Evolutionary conservation across 2,113 vertebrate species (phyloP), one percentile per base, ranked within the genome.

Genomic region (Malurus alboscapulatus): DNA sequence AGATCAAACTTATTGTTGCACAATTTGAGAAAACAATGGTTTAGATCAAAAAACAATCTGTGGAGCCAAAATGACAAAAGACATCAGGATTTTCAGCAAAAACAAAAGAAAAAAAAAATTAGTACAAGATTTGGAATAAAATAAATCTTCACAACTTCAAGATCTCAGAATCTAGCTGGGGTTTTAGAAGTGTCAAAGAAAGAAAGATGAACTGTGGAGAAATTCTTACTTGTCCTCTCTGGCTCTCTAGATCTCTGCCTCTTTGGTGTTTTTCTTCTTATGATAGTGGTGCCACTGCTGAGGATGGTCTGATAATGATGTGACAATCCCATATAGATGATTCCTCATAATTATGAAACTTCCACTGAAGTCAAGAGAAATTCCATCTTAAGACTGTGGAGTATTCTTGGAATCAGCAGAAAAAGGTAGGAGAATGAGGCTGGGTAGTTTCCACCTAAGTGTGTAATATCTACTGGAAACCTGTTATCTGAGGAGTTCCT

Each of bases 21-120:
- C 66, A 92, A 71, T 81, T 93, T 71, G 47, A 93, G 65, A 88
- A 79, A 80, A 88, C 75, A 87, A 69, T 90, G 34, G 20, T 83
- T 92, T 69, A 69, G 40, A 51, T 55, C 17, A 30, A 66, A 59
- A 96, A 74, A 30, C 27, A 93, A 29, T 45, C n/a, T 86, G 50
- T 76, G 32, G 40, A 90, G 62, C 20, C 59, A 92, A 90, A 86
- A 55, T 44, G 3, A 62, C 19, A 83, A 57, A 79, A 83, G 20
- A 30, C 30, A 54, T 9, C 6, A 47, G 29, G 4, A 85, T 57
- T 86, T 90, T 62, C 54, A 45, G 26, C 7, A 81, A 71, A 86
- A 65, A 10, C 0, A 76, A 66, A 85, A 27, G 0, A 9, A 83
- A 84, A 76, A 55, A 76, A 8, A 14, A 54, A 17, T 8, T 8